These are phyloP conservation scores for Medauroidea extradentata DNA, from an alignment of 1,140 invertebrate genomes.

Conservation along the genomic window DNA sequence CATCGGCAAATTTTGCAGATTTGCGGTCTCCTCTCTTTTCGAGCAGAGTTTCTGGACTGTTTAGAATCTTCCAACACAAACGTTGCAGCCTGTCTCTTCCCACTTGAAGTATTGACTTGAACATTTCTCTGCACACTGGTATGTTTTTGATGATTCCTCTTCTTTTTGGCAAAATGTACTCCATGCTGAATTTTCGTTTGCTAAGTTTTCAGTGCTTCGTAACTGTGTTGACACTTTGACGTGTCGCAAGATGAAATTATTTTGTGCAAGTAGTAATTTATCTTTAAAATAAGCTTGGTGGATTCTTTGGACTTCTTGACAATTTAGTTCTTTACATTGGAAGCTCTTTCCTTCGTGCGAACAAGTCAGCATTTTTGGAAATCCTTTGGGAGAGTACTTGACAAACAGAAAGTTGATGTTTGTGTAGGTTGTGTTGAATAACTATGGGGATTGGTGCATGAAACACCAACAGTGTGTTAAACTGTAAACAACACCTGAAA, in stretches of 20 bases:
- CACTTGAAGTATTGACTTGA: not conserved
- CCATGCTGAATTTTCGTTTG: not conserved
- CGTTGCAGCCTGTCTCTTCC: too few species aligned
- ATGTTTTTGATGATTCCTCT: not conserved
- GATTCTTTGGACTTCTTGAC: not conserved
- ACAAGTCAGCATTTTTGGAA: slow-evolving; percentile 8
- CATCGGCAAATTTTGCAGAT: not conserved
- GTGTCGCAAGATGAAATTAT: not conserved
- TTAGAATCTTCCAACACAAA: too few species aligned
- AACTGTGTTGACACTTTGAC: too few species aligned
- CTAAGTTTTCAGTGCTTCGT: not conserved
- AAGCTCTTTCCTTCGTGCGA: slow-evolving; percentile 9
- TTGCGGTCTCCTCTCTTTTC: not conserved
- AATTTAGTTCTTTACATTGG: not conserved
- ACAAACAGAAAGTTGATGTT: slow-evolving; percentile 2
- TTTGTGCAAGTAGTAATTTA: slow-evolving; percentile 1
- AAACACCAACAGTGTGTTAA: too few species aligned
- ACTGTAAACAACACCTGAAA: too few species aligned
- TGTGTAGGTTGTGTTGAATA: too few species aligned
- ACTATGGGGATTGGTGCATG: too few species aligned
- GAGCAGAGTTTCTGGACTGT: too few species aligned
- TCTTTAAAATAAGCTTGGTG: not conserved
- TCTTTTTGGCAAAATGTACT: slow-evolving; percentile 3
- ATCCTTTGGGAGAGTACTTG: slow-evolving; percentile 1
- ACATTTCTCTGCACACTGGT: slow-evolving; percentile 1